Conservation (phyloP, 2,113 vertebrate genomes). For the Eubucco bourcierii region DNA sequence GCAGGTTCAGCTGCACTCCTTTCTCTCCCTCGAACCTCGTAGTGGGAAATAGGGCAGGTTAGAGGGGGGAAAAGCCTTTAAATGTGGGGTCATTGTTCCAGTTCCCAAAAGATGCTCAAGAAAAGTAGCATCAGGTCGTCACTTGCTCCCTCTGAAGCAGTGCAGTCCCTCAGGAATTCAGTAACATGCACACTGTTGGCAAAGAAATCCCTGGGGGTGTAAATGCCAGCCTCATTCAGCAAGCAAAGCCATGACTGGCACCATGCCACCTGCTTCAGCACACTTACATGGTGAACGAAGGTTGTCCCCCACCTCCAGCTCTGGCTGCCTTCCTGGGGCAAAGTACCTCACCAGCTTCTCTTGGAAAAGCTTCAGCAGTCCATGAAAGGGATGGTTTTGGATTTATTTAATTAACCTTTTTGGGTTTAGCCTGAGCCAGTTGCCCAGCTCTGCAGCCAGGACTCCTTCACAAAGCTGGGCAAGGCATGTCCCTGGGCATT, state of each 20-base stretch:
- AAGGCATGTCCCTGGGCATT: fast-evolving
- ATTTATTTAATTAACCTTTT: too few species aligned
- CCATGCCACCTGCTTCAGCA: neutral
- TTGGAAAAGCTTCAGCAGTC: neutral
- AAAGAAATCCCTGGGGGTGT: neutral
- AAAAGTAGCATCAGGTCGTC: neutral
- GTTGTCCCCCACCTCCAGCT: neutral
- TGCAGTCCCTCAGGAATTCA: fast-evolving
- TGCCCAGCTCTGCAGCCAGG: neutral
- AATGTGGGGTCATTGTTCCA: neutral
- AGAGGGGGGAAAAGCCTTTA: neutral
- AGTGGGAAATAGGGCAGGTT: neutral
- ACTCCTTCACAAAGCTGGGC: neutral
- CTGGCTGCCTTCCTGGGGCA: neutral
- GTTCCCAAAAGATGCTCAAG: neutral
- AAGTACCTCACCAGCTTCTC: neutral
- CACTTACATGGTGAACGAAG: fast-evolving
- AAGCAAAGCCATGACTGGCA: neutral
- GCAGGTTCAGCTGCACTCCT: neutral
- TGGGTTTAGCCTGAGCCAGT: neutral
- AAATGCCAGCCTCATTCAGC: neutral
- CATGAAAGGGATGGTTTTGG: too few species aligned
- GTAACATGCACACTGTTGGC: fast-evolving
- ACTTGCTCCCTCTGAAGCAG: neutral
- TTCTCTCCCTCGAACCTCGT: neutral